Conservation (phyloP, 2,797 vertebrate species). For the Rhadinocentrus ornatus region DNA sequence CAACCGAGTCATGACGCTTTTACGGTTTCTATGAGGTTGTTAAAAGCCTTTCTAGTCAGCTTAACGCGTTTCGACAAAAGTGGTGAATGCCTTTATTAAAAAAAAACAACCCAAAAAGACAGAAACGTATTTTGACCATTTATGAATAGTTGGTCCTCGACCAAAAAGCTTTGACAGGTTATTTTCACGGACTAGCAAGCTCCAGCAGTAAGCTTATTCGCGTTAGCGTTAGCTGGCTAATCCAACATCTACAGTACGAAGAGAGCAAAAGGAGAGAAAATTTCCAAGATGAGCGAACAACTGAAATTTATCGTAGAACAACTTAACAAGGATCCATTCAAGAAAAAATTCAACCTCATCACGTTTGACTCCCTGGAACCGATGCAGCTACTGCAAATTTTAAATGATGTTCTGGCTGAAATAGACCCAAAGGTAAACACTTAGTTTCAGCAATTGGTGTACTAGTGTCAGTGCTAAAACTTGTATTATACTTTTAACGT, state of each 20-base stretch:
- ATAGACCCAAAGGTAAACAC: constrained; percentile 93
- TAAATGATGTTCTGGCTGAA: constrained; percentile 94
- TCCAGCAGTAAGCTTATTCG: constrained; percentile 1
- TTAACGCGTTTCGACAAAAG: not conserved
- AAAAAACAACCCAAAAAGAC: too few species aligned
- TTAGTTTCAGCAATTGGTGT: not conserved
- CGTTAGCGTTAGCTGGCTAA: constrained; percentile 36
- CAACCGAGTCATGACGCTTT: constrained; percentile 65
- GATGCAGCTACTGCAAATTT: constrained; percentile 91
- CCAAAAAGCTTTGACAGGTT: not conserved
- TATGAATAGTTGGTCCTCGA: not conserved
- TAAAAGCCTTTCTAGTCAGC: constrained; percentile 12
- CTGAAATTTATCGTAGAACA: constrained; percentile 95
- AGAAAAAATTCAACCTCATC: constrained; percentile 94
- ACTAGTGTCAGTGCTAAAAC: not conserved
- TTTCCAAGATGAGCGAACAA: constrained; percentile 90
- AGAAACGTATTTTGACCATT: not conserved
- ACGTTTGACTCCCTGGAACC: constrained; percentile 95
- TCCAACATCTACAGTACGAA: constrained; percentile 5
- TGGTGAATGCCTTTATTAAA: too few species aligned
- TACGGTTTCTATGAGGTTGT: constrained; percentile 67
- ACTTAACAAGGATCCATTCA: constrained; percentile 95
- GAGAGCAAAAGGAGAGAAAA: not conserved
- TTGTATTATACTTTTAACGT: not conserved
- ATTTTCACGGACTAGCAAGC: not conserved